Evolutionary conservation across 2,113 vertebrate genomes (phyloP), one percentile per base, ranked within the genome.

Genomic region (Capreolus pygargus): DNA sequence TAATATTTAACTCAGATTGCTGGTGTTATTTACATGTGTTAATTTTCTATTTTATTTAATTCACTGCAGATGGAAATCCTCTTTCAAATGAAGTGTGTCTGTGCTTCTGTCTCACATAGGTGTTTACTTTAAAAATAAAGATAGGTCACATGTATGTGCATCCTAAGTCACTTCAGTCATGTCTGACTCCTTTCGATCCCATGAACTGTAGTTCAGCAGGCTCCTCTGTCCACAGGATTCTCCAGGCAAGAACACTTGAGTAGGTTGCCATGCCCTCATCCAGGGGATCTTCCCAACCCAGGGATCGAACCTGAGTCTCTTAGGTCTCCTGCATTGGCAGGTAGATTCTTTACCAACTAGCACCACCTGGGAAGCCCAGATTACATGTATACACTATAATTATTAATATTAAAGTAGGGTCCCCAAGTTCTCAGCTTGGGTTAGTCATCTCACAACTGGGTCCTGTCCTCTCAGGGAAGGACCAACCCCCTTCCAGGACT

Each of bases 31-130:
- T 98, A 96, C 97, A 89, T 98, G 98, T 97, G 98, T 98, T 98
- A 98, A 97, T 98, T 98, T 98, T 98, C 94, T 95, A 97, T 98
- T 98, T 98, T 96, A 96, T 97, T 97, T 85, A 98, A 98, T 98
- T 98, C 97, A 43, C 91, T 97, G 10, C 95, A 96, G 98, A 97
- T 92, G 90, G 94, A 95, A 95, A 85, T 85, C 78, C 97, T 98
- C 98, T 98, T 98, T 95, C 97, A 98, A 89, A 97, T 91, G 50
- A 91, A 98, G 95, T 79, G 50, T 76, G 25, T 50, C 47, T 98
- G 95, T 97, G 36, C 92, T 96, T 47, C 0, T 97, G 85, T 97
- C 98, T 97, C 95, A 1, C 92, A 97, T 70, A 96, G 97, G 57
- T 98, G 97, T 98, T 98, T 98, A 95, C 97, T 74, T 93, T n/a